Percentiles rank a stretch among this genome's conserved stretches.
Conservation (phyloP, 2,888 invertebrate species). For the Cataglyphis rosenhaueri region DNA sequence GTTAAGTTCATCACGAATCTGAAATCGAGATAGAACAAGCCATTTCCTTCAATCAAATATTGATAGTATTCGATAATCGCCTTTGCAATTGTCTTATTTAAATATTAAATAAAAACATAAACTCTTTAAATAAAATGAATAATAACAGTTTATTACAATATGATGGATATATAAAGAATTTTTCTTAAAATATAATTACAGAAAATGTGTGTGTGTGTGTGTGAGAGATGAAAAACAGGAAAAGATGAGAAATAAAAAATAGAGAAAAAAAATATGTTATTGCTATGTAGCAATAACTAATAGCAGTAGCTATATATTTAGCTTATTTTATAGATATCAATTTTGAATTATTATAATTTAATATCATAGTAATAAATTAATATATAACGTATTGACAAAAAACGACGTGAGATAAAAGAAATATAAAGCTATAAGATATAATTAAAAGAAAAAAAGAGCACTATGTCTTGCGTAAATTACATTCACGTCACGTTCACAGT, state of each 20-base stretch:
- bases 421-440: not conserved
- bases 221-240: not conserved
- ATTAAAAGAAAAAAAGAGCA: not conserved
- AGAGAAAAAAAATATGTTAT: not conserved
- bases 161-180: not conserved
- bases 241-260: not conserved
- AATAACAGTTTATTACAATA: not conserved
- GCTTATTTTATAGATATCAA: not conserved
- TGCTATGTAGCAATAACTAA: too few species aligned
- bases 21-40: slow-evolving; percentile 79
- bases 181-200: not conserved
- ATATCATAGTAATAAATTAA: not conserved
- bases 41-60: slow-evolving; percentile 17
- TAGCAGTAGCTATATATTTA: too few species aligned
- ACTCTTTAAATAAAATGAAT: not conserved
- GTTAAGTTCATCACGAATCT: slow-evolving; percentile 90
- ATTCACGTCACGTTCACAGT: not conserved
- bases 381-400: not conserved
- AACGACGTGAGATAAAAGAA: not conserved
- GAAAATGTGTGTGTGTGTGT: not conserved
- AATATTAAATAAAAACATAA: not conserved
- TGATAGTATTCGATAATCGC: not conserved
- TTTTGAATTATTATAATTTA: not conserved
- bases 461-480: not conserved
- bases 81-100: not conserved